Conservation (phyloP, 1,140 invertebrate species). For the Aphelenchoides fujianensis region DNA sequence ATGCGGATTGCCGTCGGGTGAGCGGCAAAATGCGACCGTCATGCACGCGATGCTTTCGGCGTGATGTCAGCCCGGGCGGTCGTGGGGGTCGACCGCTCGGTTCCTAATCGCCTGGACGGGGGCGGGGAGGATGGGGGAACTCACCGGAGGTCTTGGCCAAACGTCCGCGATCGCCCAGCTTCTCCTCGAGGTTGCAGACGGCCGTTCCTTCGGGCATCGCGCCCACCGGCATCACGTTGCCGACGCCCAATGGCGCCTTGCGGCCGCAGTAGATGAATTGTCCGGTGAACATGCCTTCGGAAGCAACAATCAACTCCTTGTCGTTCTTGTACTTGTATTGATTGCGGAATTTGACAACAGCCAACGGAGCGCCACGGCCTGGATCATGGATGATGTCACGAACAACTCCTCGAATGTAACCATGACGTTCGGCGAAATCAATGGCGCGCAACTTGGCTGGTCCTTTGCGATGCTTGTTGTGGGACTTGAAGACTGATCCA, state of each 20-base stretch:
- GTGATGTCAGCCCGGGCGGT: conserved; percentile 12
- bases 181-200: conserved; percentile 96
- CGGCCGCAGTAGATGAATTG: conserved; percentile 99
- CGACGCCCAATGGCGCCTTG: conserved; percentile 80
- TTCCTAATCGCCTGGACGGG: conserved; percentile 18
- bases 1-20: conserved; percentile 1
- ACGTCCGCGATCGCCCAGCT: conserved; percentile 93
- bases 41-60: conserved; percentile 16
- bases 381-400: conserved; percentile 98
- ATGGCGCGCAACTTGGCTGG: conserved; percentile 89
- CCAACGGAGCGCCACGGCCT: conserved; percentile 93
- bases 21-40: conserved; percentile 19
- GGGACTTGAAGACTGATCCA: conserved; percentile 92
- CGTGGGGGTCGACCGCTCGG: neutral
- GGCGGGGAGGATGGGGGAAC: conserved; percentile 11
- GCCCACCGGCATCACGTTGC: conserved; percentile 96
- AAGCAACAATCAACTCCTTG: conserved; percentile 94
- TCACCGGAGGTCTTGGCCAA: conserved; percentile 87
- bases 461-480: conserved; percentile 96
- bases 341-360: conserved; percentile 93
- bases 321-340: conserved; percentile 93
- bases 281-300: conserved; percentile 98
- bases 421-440: conserved; percentile 94
- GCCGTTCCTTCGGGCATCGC: conserved; percentile 99
- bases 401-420: conserved; percentile 84